Conservation (phyloP, 2,888 invertebrate species). For the Oxytorus armatus region DNA sequence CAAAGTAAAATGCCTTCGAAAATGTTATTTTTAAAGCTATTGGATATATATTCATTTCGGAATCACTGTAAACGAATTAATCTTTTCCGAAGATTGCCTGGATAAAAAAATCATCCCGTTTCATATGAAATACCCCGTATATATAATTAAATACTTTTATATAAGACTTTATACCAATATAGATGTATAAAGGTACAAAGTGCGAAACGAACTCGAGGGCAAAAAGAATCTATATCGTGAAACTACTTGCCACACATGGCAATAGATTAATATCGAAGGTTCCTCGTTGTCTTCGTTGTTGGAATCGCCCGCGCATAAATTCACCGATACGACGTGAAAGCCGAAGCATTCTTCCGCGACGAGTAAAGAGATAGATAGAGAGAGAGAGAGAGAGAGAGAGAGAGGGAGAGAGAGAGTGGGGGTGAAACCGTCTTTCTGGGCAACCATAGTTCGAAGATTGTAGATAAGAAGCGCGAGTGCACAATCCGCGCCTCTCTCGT, state of each 20-base stretch:
- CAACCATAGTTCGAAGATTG: constrained; percentile 62
- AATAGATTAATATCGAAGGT: constrained; percentile 65
- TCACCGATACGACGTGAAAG: constrained; percentile 80
- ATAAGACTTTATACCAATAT: neutral
- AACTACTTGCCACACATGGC: constrained; percentile 54
- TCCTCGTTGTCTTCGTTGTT: constrained; percentile 61
- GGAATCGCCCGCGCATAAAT: constrained; percentile 75
- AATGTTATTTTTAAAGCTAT: neutral
- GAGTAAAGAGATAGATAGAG: constrained; percentile 62
- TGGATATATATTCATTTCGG: neutral
- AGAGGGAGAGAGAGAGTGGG: constrained; percentile 54
- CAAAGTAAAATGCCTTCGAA: neutral
- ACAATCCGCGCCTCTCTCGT: constrained; percentile 68
- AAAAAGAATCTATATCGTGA: constrained; percentile 43
- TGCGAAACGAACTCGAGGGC: constrained; percentile 18
- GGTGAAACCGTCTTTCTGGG: constrained; percentile 49
- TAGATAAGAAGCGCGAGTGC: constrained; percentile 68
- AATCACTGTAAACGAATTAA: neutral
- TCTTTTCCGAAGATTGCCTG: neutral
- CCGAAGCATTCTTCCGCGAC: constrained; percentile 75
- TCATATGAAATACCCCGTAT: neutral
- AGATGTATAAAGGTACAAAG: constrained; percentile 1
- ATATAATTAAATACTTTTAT: neutral
- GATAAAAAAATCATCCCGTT: neutral
- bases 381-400: constrained; percentile 25